Percentiles rank a stretch among this genome's conserved stretches.
phyloP scores from a whole-genome alignment of 2,888 invertebrate genomes.

The Leptinotarsa haldemani region DNA sequence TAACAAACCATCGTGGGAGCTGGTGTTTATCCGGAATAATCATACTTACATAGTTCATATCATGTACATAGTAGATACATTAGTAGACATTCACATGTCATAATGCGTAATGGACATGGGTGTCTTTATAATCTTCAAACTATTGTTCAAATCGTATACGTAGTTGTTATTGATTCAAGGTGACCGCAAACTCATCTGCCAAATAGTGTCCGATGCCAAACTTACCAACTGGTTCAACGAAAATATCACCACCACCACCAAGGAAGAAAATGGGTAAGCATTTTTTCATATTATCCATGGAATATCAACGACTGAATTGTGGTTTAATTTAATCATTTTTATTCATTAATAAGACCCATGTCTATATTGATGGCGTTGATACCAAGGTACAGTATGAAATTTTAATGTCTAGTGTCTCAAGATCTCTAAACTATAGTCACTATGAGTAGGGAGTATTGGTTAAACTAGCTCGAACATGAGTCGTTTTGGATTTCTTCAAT shows the following conservation, averaged over 20 bases:
- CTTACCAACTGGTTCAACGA: conserved; percentile 88
- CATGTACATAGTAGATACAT: too few relatives aligned
- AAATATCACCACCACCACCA: conserved; percentile 76
- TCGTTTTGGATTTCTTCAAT: too few relatives aligned
- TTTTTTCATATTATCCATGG: not conserved
- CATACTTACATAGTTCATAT: too few relatives aligned
- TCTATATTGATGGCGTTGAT: conserved; percentile 92
- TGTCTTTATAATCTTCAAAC: too few relatives aligned
- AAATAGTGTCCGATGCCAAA: conserved; percentile 88
- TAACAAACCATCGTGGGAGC: too few relatives aligned
- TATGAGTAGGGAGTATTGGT: too few relatives aligned
- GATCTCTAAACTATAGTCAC: not conserved
- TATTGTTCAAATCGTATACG: too few relatives aligned
- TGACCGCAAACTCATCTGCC: conserved; percentile 86
- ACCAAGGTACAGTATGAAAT: conserved; percentile 84
- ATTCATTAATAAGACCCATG: conserved; percentile 73
- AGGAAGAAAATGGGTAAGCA: conserved; percentile 71
- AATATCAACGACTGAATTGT: conserved; percentile 25
- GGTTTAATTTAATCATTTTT: conserved; percentile 42
- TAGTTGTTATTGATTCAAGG: conserved; percentile 68
- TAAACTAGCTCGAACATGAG: too few relatives aligned
- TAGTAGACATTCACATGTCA: too few relatives aligned
- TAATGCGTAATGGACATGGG: too few relatives aligned
- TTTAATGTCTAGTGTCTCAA: conserved; percentile 5
- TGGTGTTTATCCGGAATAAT: too few relatives aligned